Base-by-base conservation (phyloP, 2,888 invertebrate species). In the Mantis religiosa region DNA sequence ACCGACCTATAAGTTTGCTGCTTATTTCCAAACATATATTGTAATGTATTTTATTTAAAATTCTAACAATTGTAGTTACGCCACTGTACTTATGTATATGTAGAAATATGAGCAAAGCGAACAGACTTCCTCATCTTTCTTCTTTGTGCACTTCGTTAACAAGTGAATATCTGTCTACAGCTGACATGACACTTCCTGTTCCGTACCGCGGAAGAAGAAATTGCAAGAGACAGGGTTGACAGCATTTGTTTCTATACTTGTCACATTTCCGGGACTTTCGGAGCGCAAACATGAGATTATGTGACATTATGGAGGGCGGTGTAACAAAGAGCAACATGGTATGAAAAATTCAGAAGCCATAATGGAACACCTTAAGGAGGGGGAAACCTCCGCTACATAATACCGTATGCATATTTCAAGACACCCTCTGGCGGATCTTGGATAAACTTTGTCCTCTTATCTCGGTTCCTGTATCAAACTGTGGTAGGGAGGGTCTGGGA, bases 341-440 rank as follows among this genome's bases (percentile, higher is more conserved):
- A 86, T 86, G 86, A 86, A 86, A 86, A 86, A 86, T 86, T 86
- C 86, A 86, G 20, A 47, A 47, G 86, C 28, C 28, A 30, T 86
- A 86, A 81, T 86, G 86, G 86, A 86, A 86, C 81, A 81, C 86
- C 86, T 41, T 27, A 81, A 71, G 54, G 54, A 71, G 6, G 54
- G 54, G 54, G 54, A 71, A 71, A 71, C 54, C 81, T 15, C 81
- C 86, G 81, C 86, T 81, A 28, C 86, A 28, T 86, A 86, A 86
- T 81, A 30, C 41, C 47, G 28, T 86, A 86, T 86, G 81, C 86
- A 86, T 86, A 86, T 86, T 86, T 86, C 86, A 86, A 86, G 86
- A 86, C 28, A 30, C 81, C 86, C 54, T 71, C 54, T 71, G 54
- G 54, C 54, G 54, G 54, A 71, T 71, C 54, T 71, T 71, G 54